A percentile compares a stretch with the other conserved stretches of the same genome.
phyloP scores from a whole-genome alignment of 2,113 vertebrate species.

The Oreochromis aureus region DNA sequence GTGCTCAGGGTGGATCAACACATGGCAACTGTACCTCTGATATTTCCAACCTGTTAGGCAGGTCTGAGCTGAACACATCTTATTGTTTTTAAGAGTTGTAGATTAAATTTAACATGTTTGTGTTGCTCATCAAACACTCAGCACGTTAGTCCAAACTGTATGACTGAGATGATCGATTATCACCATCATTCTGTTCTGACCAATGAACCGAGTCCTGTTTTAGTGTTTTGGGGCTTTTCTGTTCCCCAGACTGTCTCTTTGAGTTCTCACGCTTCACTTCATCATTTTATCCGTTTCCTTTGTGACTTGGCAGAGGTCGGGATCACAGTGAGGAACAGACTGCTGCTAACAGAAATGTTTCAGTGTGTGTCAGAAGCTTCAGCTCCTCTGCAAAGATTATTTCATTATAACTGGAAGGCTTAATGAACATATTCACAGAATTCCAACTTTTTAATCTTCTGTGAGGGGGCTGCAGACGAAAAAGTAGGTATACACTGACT shows the following conservation, averaged over 20 bases:
- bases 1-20: rapidly evolving
- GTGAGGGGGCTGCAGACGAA: background rate
- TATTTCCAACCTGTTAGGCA: background rate
- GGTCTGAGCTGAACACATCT: background rate
- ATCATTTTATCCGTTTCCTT: background rate
- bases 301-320: background rate
- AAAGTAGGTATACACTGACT: background rate
- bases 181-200: background rate
- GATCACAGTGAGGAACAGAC: background rate
- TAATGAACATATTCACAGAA: background rate
- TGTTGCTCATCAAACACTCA: background rate
- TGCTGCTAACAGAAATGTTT: background rate
- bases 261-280: background rate
- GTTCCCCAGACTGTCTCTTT: background rate
- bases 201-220: background rate
- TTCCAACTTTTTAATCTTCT: rapidly evolving
- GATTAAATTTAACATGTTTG: background rate
- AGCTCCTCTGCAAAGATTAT: background rate
- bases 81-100: rapidly evolving
- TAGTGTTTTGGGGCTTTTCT: background rate
- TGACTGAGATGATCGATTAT: background rate
- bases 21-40: rapidly evolving
- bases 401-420: background rate
- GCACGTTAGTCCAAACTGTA: background rate
- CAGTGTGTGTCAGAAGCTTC: background rate